Percentiles rank a stretch among this genome's conserved stretches.
These are phyloP conservation scores for Catharus minimus DNA, from an alignment of 2,113 vertebrate genomes.

Conservation along the genomic window DNA sequence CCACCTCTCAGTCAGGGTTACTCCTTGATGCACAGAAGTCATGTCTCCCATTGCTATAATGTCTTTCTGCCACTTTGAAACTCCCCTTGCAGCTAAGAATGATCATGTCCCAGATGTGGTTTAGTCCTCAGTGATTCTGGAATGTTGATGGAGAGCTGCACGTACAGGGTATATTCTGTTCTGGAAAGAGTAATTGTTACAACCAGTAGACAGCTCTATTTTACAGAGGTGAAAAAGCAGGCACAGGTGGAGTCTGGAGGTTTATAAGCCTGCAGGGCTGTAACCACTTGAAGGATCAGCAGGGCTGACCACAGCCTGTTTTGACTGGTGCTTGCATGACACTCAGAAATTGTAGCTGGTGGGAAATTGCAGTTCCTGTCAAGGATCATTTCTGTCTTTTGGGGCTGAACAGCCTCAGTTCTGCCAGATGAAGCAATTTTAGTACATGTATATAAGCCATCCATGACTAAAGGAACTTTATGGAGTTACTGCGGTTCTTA, in stretches of 20 bases:
- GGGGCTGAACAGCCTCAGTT: background rate
- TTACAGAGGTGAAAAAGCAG: background rate
- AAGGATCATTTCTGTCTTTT: background rate
- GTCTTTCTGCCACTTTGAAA: background rate
- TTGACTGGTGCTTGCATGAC: background rate
- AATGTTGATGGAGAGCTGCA: background rate
- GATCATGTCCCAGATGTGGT: background rate
- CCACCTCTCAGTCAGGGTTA: background rate
- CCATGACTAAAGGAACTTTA: background rate
- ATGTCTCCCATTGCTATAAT: background rate
- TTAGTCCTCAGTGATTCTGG: background rate
- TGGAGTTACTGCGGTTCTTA: background rate
- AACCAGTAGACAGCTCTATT: background rate
- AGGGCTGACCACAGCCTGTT: background rate
- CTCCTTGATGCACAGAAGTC: background rate
- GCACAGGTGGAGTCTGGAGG: background rate
- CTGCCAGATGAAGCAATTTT: background rate
- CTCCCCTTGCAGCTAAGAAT: background rate
- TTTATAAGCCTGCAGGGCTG: background rate
- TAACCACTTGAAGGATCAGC: background rate
- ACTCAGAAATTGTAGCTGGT: background rate
- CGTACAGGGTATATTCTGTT: background rate
- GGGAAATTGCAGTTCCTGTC: background rate
- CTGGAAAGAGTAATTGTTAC: background rate
- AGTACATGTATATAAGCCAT: background rate